Evolutionary conservation across 2,888 invertebrate genomes (phyloP).

Genomic region (Pheosia gnoma): DNA sequence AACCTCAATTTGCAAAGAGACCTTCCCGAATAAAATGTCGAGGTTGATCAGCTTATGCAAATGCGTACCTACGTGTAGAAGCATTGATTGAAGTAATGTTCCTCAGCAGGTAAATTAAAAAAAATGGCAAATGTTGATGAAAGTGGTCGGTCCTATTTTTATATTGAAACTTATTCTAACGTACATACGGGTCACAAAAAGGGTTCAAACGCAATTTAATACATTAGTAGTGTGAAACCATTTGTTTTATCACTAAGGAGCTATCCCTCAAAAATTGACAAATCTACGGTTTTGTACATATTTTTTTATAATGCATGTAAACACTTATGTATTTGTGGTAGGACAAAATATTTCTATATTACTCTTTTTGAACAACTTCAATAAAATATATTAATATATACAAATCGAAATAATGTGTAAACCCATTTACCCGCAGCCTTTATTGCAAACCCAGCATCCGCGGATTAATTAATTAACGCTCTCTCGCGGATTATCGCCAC

Average conservation of each 20-base stretch:
- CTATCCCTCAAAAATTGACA: no score
- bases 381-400: not conserved
- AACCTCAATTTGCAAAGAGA: conserved; percentile 15
- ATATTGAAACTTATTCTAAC: no score
- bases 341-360: no score
- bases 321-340: no score
- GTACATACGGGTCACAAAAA: no score
- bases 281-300: no score
- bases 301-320: no score
- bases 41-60: conserved; percentile 31
- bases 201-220: no score
- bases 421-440: conserved; percentile 1
- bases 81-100: not conserved
- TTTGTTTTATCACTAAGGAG: no score
- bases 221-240: no score
- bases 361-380: no score
- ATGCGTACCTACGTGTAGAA: conserved; percentile 8
- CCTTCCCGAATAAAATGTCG: conserved; percentile 35
- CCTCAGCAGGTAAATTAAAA: not conserved
- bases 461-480: conserved; percentile 23
- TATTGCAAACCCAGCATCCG: not conserved
- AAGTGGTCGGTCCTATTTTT: no score
- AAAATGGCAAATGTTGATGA: not conserved
- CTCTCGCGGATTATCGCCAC: conserved; percentile 16
- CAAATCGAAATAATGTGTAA: not conserved